phyloP scores from a whole-genome alignment of 37 sponge, comb jelly and placozoan species.

The Diacarnus erythraeanus region DNA sequence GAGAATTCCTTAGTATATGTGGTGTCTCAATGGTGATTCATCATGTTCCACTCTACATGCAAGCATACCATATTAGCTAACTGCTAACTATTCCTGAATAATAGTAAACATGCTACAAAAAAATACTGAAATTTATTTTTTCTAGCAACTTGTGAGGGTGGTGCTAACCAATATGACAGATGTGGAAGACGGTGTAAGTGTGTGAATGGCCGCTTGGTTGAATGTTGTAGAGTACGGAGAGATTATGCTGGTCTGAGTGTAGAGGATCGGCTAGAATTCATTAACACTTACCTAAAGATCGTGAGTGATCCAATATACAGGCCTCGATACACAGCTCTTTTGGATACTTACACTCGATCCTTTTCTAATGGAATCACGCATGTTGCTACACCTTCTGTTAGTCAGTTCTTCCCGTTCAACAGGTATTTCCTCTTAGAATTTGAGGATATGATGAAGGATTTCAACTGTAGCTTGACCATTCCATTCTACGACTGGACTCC shows the following conservation, averaged over 20 bases:
- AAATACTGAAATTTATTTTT: no score
- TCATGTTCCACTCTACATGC: no score
- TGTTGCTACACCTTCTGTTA: constrained; percentile 7
- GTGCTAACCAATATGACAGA: constrained; percentile 17
- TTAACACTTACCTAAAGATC: constrained; percentile 48
- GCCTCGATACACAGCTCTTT: constrained; percentile 46
- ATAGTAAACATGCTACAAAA: no score
- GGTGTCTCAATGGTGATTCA: no score
- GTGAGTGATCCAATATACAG: constrained; percentile 53
- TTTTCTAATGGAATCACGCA: constrained; percentile 29
- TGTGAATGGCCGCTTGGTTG: constrained; percentile 25
- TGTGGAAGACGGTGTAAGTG: constrained; percentile 60
- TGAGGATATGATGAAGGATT: constrained; percentile 58
- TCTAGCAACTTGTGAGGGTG: constrained; percentile 10
- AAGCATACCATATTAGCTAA: no score
- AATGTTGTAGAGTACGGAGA: constrained; percentile 59
- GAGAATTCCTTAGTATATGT: no score
- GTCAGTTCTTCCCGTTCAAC: constrained; percentile 65
- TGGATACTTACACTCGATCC: constrained; percentile 38
- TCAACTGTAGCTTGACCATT: constrained; percentile 65
- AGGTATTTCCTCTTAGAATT: constrained; percentile 74
- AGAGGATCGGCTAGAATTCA: constrained; percentile 45
- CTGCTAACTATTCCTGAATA: no score
- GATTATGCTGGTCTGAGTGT: constrained; percentile 47
- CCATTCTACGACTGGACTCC: constrained; percentile 82